A percentile compares a stretch with the other conserved stretches of the same genome.
Conservation (phyloP, 37 sponge, comb jelly and placozoan genomes). For the Haliclona indistincta region DNA sequence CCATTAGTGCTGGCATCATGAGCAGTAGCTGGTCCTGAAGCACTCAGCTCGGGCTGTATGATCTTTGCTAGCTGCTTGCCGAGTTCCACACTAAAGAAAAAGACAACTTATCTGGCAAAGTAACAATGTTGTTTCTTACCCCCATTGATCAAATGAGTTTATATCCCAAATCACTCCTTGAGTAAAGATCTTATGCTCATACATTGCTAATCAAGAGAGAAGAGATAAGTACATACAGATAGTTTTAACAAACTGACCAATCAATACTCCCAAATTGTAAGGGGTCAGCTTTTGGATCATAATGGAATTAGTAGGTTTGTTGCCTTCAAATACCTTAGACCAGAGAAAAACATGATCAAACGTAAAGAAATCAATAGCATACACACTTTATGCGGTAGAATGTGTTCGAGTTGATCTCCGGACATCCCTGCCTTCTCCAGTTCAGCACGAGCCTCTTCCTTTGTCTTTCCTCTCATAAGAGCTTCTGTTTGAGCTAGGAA, state of each 20-base stretch:
- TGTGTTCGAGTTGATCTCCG: constrained; percentile 53
- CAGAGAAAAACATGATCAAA: not conserved
- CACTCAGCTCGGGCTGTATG: constrained; percentile 92
- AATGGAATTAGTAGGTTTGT: constrained; percentile 97
- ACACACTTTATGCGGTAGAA: constrained; percentile 91
- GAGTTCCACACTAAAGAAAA: constrained; percentile 83
- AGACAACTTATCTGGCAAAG: not conserved
- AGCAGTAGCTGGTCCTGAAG: constrained; percentile 40
- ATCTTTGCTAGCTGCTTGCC: constrained; percentile 98
- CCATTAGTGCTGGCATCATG: constrained; percentile 98
- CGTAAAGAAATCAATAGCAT: not conserved
- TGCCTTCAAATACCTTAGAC: constrained; percentile 97
- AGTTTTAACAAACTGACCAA: constrained; percentile 63
- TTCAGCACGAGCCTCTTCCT: constrained; percentile 85
- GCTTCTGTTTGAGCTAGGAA: constrained; percentile 98
- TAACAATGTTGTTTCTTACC: constrained; percentile 57
- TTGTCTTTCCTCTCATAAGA: constrained; percentile 93
- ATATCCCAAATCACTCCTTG: constrained; percentile 99
- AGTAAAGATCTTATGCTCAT: constrained; percentile 99
- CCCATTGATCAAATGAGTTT: constrained; percentile 99
- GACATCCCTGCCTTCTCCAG: constrained; percentile 65
- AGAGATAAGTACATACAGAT: not conserved
- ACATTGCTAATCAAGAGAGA: constrained; percentile 68
- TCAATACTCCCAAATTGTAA: constrained; percentile 82
- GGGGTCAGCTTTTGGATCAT: constrained; percentile 89